Conservation (phyloP, 2,888 invertebrate genomes). For the Nemurella pictetii region DNA sequence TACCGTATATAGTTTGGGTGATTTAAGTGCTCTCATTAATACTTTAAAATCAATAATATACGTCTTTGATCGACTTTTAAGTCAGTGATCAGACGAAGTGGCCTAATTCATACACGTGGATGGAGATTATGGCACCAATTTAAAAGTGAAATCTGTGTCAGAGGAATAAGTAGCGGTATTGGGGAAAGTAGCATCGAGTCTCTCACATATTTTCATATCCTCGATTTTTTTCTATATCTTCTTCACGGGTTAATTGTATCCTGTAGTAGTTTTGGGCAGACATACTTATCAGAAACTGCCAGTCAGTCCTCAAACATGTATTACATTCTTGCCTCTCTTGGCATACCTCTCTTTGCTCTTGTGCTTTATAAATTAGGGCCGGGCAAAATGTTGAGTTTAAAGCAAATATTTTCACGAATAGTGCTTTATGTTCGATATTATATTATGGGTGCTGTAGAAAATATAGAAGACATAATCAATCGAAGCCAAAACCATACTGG, state of each 20-base stretch:
- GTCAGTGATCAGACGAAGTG: too few species aligned
- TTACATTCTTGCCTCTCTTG: neutral
- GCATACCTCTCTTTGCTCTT: neutral
- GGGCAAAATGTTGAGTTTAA: neutral
- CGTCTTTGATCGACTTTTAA: too few species aligned
- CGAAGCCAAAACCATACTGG: slow-evolving; percentile 60
- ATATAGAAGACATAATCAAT: slow-evolving; percentile 63
- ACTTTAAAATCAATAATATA: too few species aligned
- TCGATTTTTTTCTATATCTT: neutral
- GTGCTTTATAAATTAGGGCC: neutral
- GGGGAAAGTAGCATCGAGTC: slow-evolving; percentile 3
- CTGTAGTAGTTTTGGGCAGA: neutral
- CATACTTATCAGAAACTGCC: neutral
- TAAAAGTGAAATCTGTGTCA: slow-evolving; percentile 30
- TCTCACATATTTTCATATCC: neutral
- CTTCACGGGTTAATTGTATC: neutral
- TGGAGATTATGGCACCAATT: slow-evolving; percentile 12
- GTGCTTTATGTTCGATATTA: slow-evolving; percentile 62
- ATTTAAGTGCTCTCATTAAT: too few species aligned
- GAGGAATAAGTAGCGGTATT: neutral
- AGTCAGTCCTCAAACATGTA: neutral
- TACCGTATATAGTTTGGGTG: too few species aligned
- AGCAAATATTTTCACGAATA: slow-evolving; percentile 8
- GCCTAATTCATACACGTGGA: neutral
- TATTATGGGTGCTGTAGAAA: slow-evolving; percentile 60